Base-by-base conservation (phyloP, 2,113 vertebrate species). In the Podocnemis expansa region DNA sequence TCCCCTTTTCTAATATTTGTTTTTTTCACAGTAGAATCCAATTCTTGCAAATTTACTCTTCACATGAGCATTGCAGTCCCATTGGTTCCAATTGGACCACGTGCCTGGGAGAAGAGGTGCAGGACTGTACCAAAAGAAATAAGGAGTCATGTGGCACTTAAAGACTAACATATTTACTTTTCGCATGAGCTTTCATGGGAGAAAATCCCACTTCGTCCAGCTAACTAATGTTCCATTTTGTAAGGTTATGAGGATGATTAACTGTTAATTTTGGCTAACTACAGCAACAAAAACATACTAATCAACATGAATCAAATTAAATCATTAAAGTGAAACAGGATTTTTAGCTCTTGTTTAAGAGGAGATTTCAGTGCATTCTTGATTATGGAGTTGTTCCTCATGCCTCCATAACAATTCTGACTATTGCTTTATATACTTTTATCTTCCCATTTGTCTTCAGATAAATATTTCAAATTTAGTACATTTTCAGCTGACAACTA, bases 81-180 rank as follows among this genome's bases (percentile, higher is more conserved):
- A 9, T 25, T 13, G 31, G 76, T 88, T 60, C 56, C 13, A 1
- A 11, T 11, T 13, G 55, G 19, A 13, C 90, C 0, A 0, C 11
- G 8, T 47, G 21, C 0, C 0, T 0, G 1, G 2, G 0, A 75
- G 31, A 51, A 56, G 7, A 90, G 22, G 41, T 12, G n/a, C n/a
- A 34, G 78, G 43, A 38, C 58, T 93, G 1, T 0, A 47, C 38
- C 73, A 78, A 67, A 67, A n/a, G 60, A 67, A n/a, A 73, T 25
- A 70, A 31, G n/a, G n/a, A n/a, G n/a, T n/a, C n/a, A n/a, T n/a
- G n/a, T n/a, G n/a, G n/a, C n/a, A n/a, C n/a, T n/a, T n/a, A n/a
- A n/a, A n/a, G n/a, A n/a, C n/a, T n/a, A n/a, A n/a, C n/a, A n/a
- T n/a, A n/a, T n/a, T n/a, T n/a, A n/a, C n/a, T n/a, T n/a, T n/a